A percentile compares a stretch with the other conserved stretches of the same genome.
These are phyloP conservation scores for Solenodon paradoxus DNA, from an alignment of 2,113 vertebrate species.

Conservation along the genomic window DNA sequence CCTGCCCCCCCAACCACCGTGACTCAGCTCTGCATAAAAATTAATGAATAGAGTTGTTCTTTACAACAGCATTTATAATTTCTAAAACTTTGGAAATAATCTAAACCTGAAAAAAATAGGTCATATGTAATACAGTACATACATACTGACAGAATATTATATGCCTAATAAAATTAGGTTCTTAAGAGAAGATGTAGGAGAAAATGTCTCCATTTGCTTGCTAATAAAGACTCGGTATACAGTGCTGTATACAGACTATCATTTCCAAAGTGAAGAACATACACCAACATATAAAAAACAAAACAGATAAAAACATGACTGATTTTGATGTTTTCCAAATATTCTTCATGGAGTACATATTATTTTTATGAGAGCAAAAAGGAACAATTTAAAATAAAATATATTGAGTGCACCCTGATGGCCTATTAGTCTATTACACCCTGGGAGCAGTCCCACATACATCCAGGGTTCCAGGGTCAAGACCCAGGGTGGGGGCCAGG, in stretches of 20 bases:
- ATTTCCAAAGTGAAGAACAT: not conserved
- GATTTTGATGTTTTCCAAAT: not conserved
- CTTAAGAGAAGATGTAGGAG: not conserved
- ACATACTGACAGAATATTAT: not conserved
- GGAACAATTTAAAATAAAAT: not conserved
- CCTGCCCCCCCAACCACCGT: too few relatives aligned
- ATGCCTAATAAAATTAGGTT: not conserved
- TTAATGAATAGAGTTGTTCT: not conserved
- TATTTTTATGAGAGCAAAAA: not conserved
- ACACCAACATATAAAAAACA: not conserved
- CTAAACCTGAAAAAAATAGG: not conserved
- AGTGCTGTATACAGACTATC: not conserved
- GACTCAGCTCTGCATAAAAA: not conserved
- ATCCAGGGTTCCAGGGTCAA: too few relatives aligned
- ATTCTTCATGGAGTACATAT: not conserved
- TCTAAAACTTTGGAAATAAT: not conserved
- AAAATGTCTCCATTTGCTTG: not conserved
- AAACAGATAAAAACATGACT: not conserved
- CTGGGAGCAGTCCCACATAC: too few relatives aligned
- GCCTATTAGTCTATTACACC: too few relatives aligned
- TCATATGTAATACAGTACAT: not conserved
- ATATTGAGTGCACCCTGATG: too few relatives aligned
- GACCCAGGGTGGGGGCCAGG: too few relatives aligned
- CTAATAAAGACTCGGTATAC: not conserved
- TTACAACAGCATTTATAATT: not conserved